Evolutionary conservation across 2,888 invertebrate genomes (phyloP), one percentile per base, ranked within the genome.

Genomic region (Machimus atricapillus): DNA sequence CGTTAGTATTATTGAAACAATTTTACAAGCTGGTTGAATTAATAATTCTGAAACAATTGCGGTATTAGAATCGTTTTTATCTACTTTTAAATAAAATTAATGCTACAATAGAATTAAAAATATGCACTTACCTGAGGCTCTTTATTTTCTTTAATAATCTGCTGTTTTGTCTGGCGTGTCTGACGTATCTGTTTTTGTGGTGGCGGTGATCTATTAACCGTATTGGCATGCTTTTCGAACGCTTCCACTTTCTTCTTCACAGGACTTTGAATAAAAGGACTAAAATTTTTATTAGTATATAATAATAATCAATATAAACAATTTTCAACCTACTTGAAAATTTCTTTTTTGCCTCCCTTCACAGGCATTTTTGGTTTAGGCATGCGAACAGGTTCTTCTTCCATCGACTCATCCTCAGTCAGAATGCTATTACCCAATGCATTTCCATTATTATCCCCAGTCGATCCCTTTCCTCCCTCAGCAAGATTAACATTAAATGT

Each of bases 231-330:
- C 88, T 93, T 93, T 89, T 95, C 95, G 89, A 94, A 95, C 0
- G 95, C 95, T 89, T 94, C 94, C 0, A 95, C 94, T 58, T 94
- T 93, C 89, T 94, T 94, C 90, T 94, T 94, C 5, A 95, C 94
- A 0, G 95, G 93, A 89, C 94, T 94, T 88, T 94, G 94, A 7
- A 93, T 92, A 87, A 93, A 94, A 1, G 95, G 94, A 91, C 94
- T 95, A 88, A 93, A 94, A 19, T n/a, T 40, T 76, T 27, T 56
- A 14, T 76, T 19, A 77, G 23, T 16, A 19, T 46, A 40, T 37
- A 43, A n/a, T n/a, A n/a, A n/a, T 2, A 58, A 31, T 16, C 31
- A 85, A 6, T 27, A 9, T 14, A 4, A 14, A 37, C 6, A 52
- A 40, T n/a, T 16, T 52, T 52, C 7, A 16, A 87, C 88, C 90